phyloP scores from a whole-genome alignment of 2,113 vertebrate genomes.

The Esox niger region DNA sequence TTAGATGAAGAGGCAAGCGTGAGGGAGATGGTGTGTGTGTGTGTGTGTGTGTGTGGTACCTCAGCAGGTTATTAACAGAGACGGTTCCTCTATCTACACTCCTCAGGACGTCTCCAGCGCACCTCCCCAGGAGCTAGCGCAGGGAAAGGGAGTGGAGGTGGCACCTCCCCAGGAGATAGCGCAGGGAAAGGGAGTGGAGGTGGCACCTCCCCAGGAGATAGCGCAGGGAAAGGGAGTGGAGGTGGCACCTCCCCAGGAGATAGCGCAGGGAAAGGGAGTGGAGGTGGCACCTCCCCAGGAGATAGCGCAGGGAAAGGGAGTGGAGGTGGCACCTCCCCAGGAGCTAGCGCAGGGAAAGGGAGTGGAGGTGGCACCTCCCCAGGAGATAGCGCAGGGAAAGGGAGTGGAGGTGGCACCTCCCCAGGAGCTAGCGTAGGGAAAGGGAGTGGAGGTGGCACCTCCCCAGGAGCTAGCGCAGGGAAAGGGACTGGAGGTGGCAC shows the following conservation, averaged over 20 bases:
- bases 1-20: too few species aligned
- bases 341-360: too few species aligned
- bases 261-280: conserved; percentile 83
- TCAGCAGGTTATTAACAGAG: conserved; percentile 85
- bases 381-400: too few species aligned
- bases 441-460: too few species aligned
- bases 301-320: too few species aligned
- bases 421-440: too few species aligned
- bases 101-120: conserved; percentile 84
- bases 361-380: too few species aligned
- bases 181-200: conserved; percentile 81
- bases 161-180: conserved; percentile 85
- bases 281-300: too few species aligned
- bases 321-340: too few species aligned
- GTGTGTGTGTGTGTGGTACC: conserved; percentile 54
- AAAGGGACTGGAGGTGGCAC: too few species aligned
- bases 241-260: conserved; percentile 84
- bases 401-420: too few species aligned
- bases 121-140: conserved; percentile 86
- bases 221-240: conserved; percentile 82
- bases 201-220: conserved; percentile 87
- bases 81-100: conserved; percentile 85
- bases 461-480: too few species aligned
- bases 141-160: conserved; percentile 83
- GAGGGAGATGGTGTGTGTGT: conserved; percentile 68